A percentile compares a stretch with the other conserved stretches of the same genome.
Evolutionary conservation across 1,140 invertebrate genomes (phyloP).

Genomic region (Drosophila willistoni): DNA sequence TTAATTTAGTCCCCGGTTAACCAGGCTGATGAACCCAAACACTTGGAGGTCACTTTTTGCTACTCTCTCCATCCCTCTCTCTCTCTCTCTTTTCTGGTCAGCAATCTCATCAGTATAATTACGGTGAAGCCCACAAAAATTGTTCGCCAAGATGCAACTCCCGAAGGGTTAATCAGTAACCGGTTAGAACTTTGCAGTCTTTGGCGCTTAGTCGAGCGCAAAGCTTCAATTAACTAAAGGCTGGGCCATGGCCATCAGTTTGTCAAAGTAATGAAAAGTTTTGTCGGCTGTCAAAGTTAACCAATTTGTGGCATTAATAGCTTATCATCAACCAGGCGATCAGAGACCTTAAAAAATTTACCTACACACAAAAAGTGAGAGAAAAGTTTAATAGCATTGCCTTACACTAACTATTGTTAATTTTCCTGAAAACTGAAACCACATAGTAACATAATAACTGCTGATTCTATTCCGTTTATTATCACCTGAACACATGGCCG

Average conservation of each 20-base stretch:
- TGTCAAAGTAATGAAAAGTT: constrained; percentile 67
- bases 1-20: constrained; percentile 51
- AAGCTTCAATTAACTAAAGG: constrained; percentile 64
- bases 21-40: constrained; percentile 50
- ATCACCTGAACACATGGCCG: too few species aligned
- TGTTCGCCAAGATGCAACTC: constrained; percentile 26
- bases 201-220: constrained; percentile 52
- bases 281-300: constrained; percentile 68
- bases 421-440: not conserved
- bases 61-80: constrained; percentile 21
- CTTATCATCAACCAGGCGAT: constrained; percentile 30
- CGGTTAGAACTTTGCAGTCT: constrained; percentile 60
- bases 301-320: constrained; percentile 73
- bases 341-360: not conserved
- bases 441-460: not conserved
- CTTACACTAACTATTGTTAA: not conserved
- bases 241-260: constrained; percentile 32
- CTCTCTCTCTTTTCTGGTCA: constrained; percentile 6
- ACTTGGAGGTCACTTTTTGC: constrained; percentile 33
- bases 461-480: too few species aligned
- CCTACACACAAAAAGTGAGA: not conserved
- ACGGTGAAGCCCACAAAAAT: constrained; percentile 26
- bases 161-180: constrained; percentile 68
- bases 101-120: constrained; percentile 76
- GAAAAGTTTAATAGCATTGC: too few species aligned